Evolutionary conservation across 2,888 invertebrate genomes (phyloP).

Genomic region (Clanis bilineata): DNA sequence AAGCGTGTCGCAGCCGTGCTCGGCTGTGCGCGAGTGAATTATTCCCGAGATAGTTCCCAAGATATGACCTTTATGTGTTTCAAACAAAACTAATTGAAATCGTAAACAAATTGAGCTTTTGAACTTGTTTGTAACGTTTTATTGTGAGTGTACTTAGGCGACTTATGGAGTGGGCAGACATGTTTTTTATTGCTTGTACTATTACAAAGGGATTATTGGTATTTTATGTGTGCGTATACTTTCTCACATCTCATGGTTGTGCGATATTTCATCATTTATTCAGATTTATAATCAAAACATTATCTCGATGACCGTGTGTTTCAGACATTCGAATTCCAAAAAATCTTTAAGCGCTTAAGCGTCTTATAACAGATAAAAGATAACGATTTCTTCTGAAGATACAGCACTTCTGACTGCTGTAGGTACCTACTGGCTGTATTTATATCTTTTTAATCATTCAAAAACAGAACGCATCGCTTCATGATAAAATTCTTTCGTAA

Average conservation of each 20-base stretch:
- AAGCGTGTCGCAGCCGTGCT: conserved; percentile 35
- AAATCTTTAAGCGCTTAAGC: background rate
- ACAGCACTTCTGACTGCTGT: background rate
- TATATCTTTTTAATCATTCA: background rate
- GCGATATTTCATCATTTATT: background rate
- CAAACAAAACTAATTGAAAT: conserved; percentile 68
- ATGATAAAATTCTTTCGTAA: conserved; percentile 8
- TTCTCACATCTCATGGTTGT: background rate
- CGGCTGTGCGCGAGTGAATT: conserved; percentile 55
- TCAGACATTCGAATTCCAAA: background rate
- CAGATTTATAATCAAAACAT: background rate
- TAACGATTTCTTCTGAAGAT: background rate
- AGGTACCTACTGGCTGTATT: no score
- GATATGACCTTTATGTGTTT: conserved; percentile 65
- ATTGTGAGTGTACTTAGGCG: conserved; percentile 40
- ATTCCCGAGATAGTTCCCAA: conserved; percentile 71
- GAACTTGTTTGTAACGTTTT: conserved; percentile 41
- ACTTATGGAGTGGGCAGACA: conserved; percentile 22
- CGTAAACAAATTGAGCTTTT: conserved; percentile 67
- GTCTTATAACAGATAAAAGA: background rate
- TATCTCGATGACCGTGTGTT: background rate
- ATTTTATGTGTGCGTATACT: background rate
- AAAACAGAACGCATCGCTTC: conserved; percentile 11
- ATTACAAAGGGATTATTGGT: conserved; percentile 8
- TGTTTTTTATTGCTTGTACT: conserved; percentile 8